Conservation (phyloP, 2,113 vertebrate genomes). For the Microcebus jonahi region DNA sequence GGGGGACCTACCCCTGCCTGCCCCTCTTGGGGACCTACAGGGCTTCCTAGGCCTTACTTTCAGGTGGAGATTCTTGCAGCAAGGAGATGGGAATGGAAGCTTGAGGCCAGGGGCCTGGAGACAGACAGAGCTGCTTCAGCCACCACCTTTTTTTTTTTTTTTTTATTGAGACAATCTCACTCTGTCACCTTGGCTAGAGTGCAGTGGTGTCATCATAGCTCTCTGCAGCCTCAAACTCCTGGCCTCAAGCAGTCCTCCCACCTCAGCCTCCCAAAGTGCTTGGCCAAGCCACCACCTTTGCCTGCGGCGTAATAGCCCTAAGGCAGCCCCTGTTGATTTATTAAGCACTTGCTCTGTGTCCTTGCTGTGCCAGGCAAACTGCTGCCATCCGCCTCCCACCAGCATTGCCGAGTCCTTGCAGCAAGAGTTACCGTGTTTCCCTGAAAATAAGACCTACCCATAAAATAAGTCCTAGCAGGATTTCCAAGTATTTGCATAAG, state of each 20-base stretch:
- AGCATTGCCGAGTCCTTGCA: background rate
- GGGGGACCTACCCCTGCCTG: background rate
- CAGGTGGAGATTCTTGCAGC: background rate
- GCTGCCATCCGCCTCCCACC: background rate
- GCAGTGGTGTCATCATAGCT: too few relatives aligned
- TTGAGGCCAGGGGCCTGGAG: background rate
- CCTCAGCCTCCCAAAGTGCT: too few relatives aligned
- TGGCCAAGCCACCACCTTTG: too few relatives aligned
- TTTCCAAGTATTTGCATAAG: too few relatives aligned
- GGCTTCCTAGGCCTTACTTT: background rate
- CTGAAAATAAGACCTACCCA: too few relatives aligned
- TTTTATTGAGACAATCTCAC: too few relatives aligned
- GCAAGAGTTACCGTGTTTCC: background rate
- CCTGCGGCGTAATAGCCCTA: too few relatives aligned
- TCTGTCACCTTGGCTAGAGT: too few relatives aligned
- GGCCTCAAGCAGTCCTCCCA: too few relatives aligned
- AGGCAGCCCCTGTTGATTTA: background rate
- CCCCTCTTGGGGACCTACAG: background rate
- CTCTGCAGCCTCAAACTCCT: too few relatives aligned
- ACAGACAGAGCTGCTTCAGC: background rate
- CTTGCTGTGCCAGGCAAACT: rapidly evolving
- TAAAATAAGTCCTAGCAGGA: too few relatives aligned
- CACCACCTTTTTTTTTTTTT: too few relatives aligned
- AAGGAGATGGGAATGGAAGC: background rate
- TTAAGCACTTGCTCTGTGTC: background rate